Conservation (phyloP, 2,797 vertebrate species). For the Cryptoprocta ferox region DNA sequence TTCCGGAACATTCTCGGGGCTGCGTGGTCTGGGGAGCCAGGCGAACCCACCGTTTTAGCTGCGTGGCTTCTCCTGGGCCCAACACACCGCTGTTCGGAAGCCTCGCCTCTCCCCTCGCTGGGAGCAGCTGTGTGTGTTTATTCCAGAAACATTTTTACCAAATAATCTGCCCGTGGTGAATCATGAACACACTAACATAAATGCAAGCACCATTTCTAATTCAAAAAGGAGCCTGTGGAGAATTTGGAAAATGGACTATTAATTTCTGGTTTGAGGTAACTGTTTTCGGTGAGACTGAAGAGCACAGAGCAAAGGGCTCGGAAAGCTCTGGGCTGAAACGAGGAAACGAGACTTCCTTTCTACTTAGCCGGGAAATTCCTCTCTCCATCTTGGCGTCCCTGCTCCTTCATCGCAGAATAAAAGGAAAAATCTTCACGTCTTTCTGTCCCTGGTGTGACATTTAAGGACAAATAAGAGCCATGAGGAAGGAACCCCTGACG, state of each 20-base stretch:
- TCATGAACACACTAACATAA: neutral
- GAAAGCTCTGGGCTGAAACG: neutral
- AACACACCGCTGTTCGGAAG: rapidly evolving
- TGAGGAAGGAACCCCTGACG: neutral
- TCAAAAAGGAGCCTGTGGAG: neutral
- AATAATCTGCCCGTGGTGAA: too few relatives aligned
- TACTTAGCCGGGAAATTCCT: neutral
- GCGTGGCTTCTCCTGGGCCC: rapidly evolving
- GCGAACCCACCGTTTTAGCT: rapidly evolving
- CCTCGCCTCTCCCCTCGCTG: neutral
- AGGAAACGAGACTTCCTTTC: neutral
- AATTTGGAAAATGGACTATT: neutral
- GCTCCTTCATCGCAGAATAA: too few relatives aligned
- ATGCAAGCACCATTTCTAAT: neutral
- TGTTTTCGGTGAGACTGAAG: neutral
- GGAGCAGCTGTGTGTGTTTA: neutral
- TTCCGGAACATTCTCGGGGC: neutral
- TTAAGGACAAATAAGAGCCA: neutral
- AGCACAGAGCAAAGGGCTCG: neutral
- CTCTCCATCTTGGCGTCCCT: neutral
- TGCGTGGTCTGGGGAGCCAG: neutral
- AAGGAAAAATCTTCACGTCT: neutral
- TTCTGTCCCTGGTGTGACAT: neutral
- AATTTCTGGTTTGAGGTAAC: neutral
- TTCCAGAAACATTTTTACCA: neutral